These are phyloP conservation scores for Hyposoter dolosus DNA, from an alignment of 2,888 invertebrate genomes.

Conservation along the genomic window DNA sequence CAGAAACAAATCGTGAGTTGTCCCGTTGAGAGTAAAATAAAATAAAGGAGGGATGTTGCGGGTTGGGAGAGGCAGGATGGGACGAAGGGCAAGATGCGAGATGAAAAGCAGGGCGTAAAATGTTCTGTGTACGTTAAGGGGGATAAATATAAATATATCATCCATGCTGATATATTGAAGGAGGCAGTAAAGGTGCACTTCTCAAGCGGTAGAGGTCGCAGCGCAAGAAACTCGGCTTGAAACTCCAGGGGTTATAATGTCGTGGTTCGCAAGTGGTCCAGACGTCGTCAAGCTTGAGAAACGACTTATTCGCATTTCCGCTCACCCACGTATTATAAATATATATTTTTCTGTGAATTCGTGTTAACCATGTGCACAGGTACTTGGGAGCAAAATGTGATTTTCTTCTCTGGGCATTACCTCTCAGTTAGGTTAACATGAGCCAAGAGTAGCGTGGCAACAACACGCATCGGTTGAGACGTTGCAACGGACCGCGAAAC, in stretches of 20 bases:
- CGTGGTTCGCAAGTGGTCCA: constrained; percentile 75
- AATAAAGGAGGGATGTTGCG: constrained; percentile 5
- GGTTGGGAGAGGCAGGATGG: not conserved
- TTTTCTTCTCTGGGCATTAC: constrained; percentile 58
- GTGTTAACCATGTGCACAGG: not conserved
- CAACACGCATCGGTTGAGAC: constrained; percentile 58
- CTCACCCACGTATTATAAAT: not conserved
- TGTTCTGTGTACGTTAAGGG: not conserved
- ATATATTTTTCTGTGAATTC: not conserved
- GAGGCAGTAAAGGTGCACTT: constrained; percentile 46
- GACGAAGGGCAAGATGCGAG: constrained; percentile 37
- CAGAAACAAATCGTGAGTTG: constrained; percentile 71
- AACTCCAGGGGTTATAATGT: constrained; percentile 72
- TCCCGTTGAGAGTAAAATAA: constrained; percentile 32
- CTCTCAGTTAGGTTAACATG: constrained; percentile 62
- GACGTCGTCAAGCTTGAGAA: constrained; percentile 74
- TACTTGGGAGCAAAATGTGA: constrained; percentile 16
- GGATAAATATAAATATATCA: not conserved
- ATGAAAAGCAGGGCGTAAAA: constrained; percentile 34
- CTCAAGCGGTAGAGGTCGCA: constrained; percentile 42
- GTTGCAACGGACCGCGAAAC: constrained; percentile 61
- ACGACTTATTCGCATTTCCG: constrained; percentile 52
- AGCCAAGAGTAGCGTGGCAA: constrained; percentile 45
- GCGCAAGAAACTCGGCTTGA: constrained; percentile 5
- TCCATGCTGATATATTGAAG: constrained; percentile 2